A percentile compares a stretch with the other conserved stretches of the same genome.
phyloP scores from a whole-genome alignment of 1,140 invertebrate species.

The Heliconius eleuchia region DNA sequence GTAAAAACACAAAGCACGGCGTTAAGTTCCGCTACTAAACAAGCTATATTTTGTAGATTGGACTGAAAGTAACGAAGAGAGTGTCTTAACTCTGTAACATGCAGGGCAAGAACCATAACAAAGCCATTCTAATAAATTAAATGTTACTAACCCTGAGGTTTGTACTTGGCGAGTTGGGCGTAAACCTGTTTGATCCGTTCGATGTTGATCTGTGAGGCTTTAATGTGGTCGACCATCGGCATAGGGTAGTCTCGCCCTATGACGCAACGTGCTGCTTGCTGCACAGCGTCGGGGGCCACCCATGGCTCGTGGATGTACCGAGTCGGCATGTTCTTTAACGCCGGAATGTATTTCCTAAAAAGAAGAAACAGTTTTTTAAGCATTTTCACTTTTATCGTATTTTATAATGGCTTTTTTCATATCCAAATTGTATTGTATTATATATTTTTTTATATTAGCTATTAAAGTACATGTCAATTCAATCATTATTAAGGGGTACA shows the following conservation, averaged over 20 bases:
- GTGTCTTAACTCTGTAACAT: too few relatives aligned
- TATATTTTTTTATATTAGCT: background rate
- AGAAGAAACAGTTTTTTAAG: constrained; percentile 6
- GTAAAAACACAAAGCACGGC: too few relatives aligned
- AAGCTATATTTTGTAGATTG: too few relatives aligned
- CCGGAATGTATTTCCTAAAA: constrained; percentile 89
- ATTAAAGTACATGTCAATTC: background rate
- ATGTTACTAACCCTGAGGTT: constrained; percentile 62
- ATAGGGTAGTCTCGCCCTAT: constrained; percentile 92
- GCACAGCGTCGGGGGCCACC: constrained; percentile 89
- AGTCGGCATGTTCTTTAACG: constrained; percentile 90
- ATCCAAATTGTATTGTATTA: background rate
- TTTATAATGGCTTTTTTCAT: background rate
- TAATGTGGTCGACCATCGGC: constrained; percentile 92
- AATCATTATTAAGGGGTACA: background rate
- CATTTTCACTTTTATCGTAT: background rate
- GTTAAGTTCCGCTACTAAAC: too few relatives aligned
- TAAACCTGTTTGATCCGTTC: constrained; percentile 95
- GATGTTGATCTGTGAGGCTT: constrained; percentile 89
- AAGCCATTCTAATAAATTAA: background rate
- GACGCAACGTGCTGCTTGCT: constrained; percentile 90
- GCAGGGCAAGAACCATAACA: background rate
- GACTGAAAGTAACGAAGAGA: too few relatives aligned
- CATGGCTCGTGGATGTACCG: constrained; percentile 95
- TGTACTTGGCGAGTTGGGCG: constrained; percentile 87